Evolutionary conservation across 2,113 vertebrate genomes (phyloP), one percentile per base, ranked within the genome.

Genomic region (Megalops atlanticus): DNA sequence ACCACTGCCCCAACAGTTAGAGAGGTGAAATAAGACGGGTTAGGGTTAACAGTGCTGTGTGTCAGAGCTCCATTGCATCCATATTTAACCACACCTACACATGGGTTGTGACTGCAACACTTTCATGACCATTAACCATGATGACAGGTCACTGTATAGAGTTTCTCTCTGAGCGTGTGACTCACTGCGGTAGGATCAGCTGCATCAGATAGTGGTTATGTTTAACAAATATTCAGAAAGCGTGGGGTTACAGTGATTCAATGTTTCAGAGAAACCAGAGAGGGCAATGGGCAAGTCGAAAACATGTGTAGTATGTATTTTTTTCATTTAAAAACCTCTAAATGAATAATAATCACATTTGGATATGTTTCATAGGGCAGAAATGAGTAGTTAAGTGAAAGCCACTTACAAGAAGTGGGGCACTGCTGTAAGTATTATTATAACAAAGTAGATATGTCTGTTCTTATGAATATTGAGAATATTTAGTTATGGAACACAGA

Each of bases 81-180:
- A 93, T 91, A 90, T 91, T 95, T 93, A 91, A 95, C 89, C 88
- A 89, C 76, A 89, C n/a, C 90, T 94, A 92, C 93, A 94, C 94
- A 94, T 95, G 93, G 90, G 94, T 94, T 92, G 92, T 94, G 93
- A 92, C 92, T 87, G 91, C 92, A 93, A 94, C 91, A 93, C 92
- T 93, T 93, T 93, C 92, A 86, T 85, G 86, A 90, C 90, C 92
- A 93, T 94, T 92, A 91, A 92, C 94, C 93, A 94, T 91, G 92
- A 86, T 79, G 89, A 88, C 77, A 18, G 79, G 79, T 85, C 88
- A 45, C 74, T 82, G 91, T 90, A 76, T 94, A 85, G 89, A 73
- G 88, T 95, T 94, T 91, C 94, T 64, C 84, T 76, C 80, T 80
- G 2, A 64, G 89, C 87, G 88, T 88, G 89, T 89, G 84, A 87